These are phyloP conservation scores for Blennius ocellaris DNA, from an alignment of 2,113 vertebrate species.

Conservation along the genomic window DNA sequence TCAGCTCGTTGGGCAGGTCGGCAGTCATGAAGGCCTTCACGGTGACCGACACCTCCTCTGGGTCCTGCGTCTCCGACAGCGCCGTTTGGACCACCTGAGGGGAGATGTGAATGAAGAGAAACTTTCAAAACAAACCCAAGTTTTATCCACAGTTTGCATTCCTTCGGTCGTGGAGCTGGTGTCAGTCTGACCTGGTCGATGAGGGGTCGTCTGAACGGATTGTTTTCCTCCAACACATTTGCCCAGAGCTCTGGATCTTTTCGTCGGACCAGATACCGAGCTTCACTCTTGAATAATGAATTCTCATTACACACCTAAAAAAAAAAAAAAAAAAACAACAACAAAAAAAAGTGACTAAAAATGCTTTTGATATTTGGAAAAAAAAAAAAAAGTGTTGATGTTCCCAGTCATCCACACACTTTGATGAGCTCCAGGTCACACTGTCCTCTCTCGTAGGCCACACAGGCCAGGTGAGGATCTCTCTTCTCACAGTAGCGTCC, in stretches of 20 bases:
- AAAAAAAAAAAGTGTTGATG: no score
- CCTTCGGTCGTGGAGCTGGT: neutral
- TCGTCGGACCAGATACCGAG: slow-evolving; percentile 90
- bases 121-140: neutral
- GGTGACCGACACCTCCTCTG: slow-evolving; percentile 92
- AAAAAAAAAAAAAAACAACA: neutral
- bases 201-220: slow-evolving; percentile 88
- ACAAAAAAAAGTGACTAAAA: no score
- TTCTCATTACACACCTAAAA: slow-evolving; percentile 94
- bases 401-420: slow-evolving; percentile 69
- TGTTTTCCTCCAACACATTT: slow-evolving; percentile 89
- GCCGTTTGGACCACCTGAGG: slow-evolving; percentile 93
- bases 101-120: neutral
- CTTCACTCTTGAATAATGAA: slow-evolving; percentile 93
- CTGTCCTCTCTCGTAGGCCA: slow-evolving; percentile 92
- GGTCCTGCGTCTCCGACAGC: slow-evolving; percentile 92
- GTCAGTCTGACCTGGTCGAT: slow-evolving; percentile 88
- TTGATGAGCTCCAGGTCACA: slow-evolving; percentile 94
- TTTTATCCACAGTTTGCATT: neutral
- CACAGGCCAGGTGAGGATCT: slow-evolving; percentile 92
- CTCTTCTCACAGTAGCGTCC: slow-evolving; percentile 93
- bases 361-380: no score
- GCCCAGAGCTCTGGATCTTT: slow-evolving; percentile 95
- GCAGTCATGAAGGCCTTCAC: slow-evolving; percentile 96
- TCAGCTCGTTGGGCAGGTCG: slow-evolving; percentile 92